Base-by-base conservation (phyloP, 2,888 invertebrate genomes). In the Homarus gammarus region DNA sequence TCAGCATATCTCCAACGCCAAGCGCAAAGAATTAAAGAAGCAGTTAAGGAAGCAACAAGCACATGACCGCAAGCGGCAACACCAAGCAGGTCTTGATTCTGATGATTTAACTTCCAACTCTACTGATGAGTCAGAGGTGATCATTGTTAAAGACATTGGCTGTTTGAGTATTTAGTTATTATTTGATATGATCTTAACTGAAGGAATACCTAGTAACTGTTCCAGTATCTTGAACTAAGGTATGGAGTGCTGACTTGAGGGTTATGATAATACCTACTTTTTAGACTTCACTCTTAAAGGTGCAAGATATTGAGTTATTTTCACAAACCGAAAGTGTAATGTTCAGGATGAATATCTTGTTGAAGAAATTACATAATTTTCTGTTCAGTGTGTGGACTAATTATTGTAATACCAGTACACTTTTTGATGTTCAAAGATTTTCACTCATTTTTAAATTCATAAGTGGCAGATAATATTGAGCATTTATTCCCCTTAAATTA, bases 11-110 rank as follows among this genome's bases (percentile, higher is more conserved):
- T 92, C 92, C 44, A 92, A 92, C 87, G 90, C 93, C 27, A 93
- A 93, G 85, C 92, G 93, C 51, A 93, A 93, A 83, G 93, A 93
- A 61, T 85, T 92, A 44, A 93, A 93, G 83, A 92, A 93, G 90
- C 92, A 93, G 84, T 93, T 93, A 31, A 91, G 93, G 75, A 93
- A 93, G 83, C 92, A 92, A 33, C 92, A 93, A 83, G 91, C 92
- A n/a, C 92, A 92, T 36, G 92, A 92, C 22, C 90, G 93, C 18
- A 93, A 93, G 68, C 92, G 92, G 38, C 85, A 92, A 79, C 90
- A 84, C 22, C 70, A 86, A n/a, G 31, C 61, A 27, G 84, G 77
- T 38, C 75, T 49, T 56, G 77, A 81, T 1, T 51, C 49, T 27
- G 88, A 88, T 78, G 88, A 88, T 3, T 49, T 68, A 18, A 51